Evolutionary conservation across 1,140 invertebrate genomes (phyloP).

Genomic region (Listronotus bonariensis): DNA sequence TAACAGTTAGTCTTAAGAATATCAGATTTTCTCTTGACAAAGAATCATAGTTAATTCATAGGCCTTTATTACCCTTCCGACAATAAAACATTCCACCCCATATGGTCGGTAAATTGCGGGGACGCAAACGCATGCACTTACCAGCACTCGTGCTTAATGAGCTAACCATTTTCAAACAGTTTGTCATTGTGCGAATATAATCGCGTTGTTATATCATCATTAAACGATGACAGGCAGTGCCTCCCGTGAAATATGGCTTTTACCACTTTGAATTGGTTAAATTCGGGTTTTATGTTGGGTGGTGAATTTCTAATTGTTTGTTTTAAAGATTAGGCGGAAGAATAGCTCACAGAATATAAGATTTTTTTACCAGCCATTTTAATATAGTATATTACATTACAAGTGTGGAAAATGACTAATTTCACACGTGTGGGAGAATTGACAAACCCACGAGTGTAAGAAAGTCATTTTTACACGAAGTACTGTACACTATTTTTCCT

Average conservation of each 20-base stretch:
- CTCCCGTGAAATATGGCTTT: slow-evolving; percentile 33
- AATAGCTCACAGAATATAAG: no score
- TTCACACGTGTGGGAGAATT: no score
- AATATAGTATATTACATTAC: no score
- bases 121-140: slow-evolving; percentile 40
- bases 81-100: slow-evolving; percentile 30
- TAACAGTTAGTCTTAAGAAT: no score
- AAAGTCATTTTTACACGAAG: no score
- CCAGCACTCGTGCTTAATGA: slow-evolving; percentile 45
- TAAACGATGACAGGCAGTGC: slow-evolving; percentile 41
- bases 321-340: no score
- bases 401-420: no score
- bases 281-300: slow-evolving; percentile 32
- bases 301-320: slow-evolving; percentile 9
- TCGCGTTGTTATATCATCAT: slow-evolving; percentile 49
- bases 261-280: slow-evolving; percentile 37
- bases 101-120: slow-evolving; percentile 29
- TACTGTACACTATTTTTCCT: no score
- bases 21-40: background rate
- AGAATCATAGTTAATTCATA: slow-evolving; percentile 18
- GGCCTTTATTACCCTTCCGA: slow-evolving; percentile 26
- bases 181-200: slow-evolving; percentile 49
- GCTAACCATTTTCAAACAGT: slow-evolving; percentile 50
- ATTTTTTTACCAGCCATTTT: no score
- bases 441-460: no score